Evolutionary conservation across 1,140 invertebrate genomes (phyloP).

Genomic region (Nasonia longicornis): DNA sequence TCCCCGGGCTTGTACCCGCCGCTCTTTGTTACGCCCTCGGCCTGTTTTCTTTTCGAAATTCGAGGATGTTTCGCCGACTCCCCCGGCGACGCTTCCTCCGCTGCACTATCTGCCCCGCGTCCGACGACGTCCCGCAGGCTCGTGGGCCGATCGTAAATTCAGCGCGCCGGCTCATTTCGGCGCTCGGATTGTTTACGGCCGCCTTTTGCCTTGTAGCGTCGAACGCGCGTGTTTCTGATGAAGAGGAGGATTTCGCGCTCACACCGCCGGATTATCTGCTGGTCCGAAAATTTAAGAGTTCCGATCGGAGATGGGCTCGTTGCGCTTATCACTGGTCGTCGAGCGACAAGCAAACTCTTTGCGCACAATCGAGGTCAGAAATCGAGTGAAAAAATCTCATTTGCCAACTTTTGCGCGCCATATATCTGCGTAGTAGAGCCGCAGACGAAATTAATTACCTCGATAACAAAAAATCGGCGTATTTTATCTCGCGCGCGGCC

Average conservation of each 20-base stretch:
- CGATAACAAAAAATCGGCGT: slow-evolving; percentile 38
- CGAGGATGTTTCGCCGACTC: neutral
- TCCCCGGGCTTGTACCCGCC: slow-evolving; percentile 12
- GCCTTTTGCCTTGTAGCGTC: neutral
- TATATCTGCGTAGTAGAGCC: neutral
- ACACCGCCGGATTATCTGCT: neutral
- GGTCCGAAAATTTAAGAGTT: neutral
- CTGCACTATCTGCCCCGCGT: too few species aligned
- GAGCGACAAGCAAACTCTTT: too few species aligned
- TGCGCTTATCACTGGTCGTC: too few species aligned
- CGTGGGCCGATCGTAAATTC: neutral
- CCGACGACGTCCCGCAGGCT: too few species aligned
- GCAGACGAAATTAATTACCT: slow-evolving; percentile 33
- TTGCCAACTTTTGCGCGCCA: neutral
- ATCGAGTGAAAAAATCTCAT: slow-evolving; percentile 7
- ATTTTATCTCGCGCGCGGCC: neutral
- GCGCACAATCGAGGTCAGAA: neutral
- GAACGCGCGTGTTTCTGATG: neutral
- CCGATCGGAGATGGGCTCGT: too few species aligned
- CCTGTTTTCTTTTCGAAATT: slow-evolving; percentile 30
- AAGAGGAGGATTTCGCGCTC: neutral
- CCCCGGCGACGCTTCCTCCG: neutral
- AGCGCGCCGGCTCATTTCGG: neutral
- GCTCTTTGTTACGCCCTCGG: neutral
- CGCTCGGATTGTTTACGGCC: neutral